Percentiles rank a stretch among this genome's conserved stretches.
These are phyloP conservation scores for Rana temporaria DNA, from an alignment of 2,113 vertebrate species.

Conservation along the genomic window DNA sequence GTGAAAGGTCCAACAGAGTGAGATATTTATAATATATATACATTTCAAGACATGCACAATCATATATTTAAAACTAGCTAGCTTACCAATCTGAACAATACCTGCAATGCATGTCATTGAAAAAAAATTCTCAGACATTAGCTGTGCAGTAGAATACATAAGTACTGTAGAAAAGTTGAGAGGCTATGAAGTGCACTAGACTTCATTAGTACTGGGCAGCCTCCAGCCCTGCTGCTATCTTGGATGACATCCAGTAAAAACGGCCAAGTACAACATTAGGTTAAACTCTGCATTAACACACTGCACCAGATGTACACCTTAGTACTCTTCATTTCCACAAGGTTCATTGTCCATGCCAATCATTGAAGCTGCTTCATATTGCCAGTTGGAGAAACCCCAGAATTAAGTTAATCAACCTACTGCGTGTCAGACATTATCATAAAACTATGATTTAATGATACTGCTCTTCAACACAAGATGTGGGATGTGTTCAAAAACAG, in stretches of 20 bases:
- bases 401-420: no score
- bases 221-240: conserved; percentile 17
- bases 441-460: no score
- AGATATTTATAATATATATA: no score
- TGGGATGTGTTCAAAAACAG: no score
- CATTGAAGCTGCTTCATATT: background rate
- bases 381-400: no score
- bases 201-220: conserved; percentile 17
- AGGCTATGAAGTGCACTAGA: conserved; percentile 4
- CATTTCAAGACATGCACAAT: no score
- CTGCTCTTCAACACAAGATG: background rate
- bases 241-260: conserved; percentile 10
- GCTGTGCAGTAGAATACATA: background rate
- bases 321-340: background rate
- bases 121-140: no score
- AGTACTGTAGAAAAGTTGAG: background rate
- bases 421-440: no score
- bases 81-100: no score
- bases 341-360: background rate
- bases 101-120: no score
- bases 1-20: no score
- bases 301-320: conserved; percentile 1
- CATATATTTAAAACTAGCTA: no score
- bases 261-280: background rate
- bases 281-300: conserved; percentile 14